Conservation (phyloP, 2,797 vertebrate genomes). For the Protonibea diacanthus region DNA sequence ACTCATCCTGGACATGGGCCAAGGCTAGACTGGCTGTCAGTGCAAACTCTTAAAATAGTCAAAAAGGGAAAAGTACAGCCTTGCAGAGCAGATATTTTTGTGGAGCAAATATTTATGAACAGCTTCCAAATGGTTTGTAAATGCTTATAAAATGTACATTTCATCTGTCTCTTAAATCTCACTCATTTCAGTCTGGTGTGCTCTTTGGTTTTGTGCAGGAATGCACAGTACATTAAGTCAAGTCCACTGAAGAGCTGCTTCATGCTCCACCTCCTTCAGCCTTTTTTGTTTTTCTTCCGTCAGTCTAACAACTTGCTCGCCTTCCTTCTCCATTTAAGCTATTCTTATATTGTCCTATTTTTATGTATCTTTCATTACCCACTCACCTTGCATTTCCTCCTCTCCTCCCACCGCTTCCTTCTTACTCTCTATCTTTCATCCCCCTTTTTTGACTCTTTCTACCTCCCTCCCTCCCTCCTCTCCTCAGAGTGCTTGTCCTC, state of each 20-base stretch:
- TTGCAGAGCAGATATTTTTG: not conserved
- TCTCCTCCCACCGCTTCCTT: not conserved
- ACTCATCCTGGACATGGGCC: not conserved
- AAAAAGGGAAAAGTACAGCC: not conserved
- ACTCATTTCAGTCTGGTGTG: not conserved
- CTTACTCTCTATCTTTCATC: constrained; percentile 1
- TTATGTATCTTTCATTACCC: constrained; percentile 9
- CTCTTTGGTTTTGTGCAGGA: not conserved
- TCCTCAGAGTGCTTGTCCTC: constrained; percentile 36
- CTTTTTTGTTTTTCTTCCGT: constrained; percentile 33
- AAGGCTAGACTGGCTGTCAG: not conserved
- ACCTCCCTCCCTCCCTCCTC: not conserved
- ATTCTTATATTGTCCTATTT: constrained; percentile 10
- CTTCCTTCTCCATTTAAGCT: constrained; percentile 19
- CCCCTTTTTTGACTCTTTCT: not conserved
- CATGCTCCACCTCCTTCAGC: constrained; percentile 19
- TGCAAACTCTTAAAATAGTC: constrained; percentile 1
- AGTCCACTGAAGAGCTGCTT: not conserved
- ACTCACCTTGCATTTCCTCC: constrained; percentile 8
- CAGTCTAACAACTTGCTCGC: constrained; percentile 10
- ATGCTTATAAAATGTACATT: not conserved
- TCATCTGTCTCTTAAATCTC: not conserved
- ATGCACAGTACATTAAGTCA: not conserved
- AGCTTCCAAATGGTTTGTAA: not conserved
- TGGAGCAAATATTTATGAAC: not conserved